Percentiles rank a stretch among this genome's conserved stretches.
Conservation (phyloP, 2,888 invertebrate species). For the Pachycephus smyrnensis region DNA sequence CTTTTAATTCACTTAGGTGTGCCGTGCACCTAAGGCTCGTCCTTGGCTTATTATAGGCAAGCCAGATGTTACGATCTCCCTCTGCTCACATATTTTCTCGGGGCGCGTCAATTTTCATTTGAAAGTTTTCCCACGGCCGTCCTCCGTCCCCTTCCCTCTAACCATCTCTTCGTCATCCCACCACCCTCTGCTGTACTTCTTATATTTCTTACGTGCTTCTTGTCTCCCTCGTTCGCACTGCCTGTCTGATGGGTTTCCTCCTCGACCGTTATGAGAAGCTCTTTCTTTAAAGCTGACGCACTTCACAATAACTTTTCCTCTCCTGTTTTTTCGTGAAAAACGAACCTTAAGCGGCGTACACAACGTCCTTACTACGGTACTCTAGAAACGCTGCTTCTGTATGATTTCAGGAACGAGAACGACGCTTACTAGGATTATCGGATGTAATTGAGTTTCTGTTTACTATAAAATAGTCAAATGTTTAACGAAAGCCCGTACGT, state of each 20-base stretch:
- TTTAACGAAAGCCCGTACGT: background rate
- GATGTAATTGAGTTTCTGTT: background rate
- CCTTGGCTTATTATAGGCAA: slow-evolving; percentile 32
- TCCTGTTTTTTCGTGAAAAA: slow-evolving; percentile 14
- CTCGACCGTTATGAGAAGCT: slow-evolving; percentile 22
- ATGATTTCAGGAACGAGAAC: background rate
- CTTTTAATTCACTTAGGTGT: slow-evolving; percentile 35
- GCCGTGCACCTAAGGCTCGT: background rate
- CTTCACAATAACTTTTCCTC: slow-evolving; percentile 35
- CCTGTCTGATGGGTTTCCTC: slow-evolving; percentile 15
- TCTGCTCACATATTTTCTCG: slow-evolving; percentile 30
- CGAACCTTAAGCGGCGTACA: background rate
- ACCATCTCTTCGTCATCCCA: background rate
- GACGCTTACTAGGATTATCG: background rate
- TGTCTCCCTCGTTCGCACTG: slow-evolving; percentile 27
- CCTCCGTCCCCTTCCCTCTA: background rate
- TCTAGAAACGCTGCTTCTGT: background rate
- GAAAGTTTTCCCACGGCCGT: slow-evolving; percentile 29
- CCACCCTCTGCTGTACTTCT: slow-evolving; percentile 10
- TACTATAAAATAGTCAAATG: background rate
- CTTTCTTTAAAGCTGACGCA: slow-evolving; percentile 29
- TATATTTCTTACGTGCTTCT: slow-evolving; percentile 21
- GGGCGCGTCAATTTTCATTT: slow-evolving; percentile 38
- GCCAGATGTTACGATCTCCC: slow-evolving; percentile 26
- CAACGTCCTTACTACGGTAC: background rate